phyloP scores from a whole-genome alignment of 2,888 invertebrate species.

The Phalangium opilio region DNA sequence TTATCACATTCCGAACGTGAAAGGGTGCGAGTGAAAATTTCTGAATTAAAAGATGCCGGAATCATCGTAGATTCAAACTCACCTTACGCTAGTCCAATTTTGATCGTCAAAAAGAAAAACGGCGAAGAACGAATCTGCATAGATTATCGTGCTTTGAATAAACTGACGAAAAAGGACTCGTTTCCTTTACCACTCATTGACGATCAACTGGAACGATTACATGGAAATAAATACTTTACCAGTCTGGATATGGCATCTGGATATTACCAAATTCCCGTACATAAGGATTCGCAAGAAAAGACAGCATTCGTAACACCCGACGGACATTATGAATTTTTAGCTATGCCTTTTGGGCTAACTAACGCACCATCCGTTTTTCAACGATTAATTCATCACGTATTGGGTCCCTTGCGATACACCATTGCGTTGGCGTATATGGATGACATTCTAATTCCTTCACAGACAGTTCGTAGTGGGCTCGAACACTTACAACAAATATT shows the following conservation, averaged over 20 bases:
- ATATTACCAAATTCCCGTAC: slow-evolving; percentile 2
- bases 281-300: neutral
- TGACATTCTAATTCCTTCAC: neutral
- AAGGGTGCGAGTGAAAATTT: too few species aligned
- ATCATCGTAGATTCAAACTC: neutral
- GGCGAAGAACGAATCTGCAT: neutral
- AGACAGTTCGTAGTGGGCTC: neutral
- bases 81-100: neutral
- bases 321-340: neutral
- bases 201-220: slow-evolving; percentile 1
- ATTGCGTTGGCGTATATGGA: neutral
- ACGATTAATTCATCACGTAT: neutral
- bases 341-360: slow-evolving; percentile 2
- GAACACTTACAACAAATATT: neutral
- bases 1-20: too few species aligned
- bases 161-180: neutral
- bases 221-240: slow-evolving; percentile 1
- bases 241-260: slow-evolving; percentile 5
- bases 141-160: slow-evolving; percentile 3
- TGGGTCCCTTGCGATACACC: neutral
- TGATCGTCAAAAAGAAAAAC: slow-evolving; percentile 7
- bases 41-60: neutral
- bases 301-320: slow-evolving; percentile 2
- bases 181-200: slow-evolving; percentile 4
- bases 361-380: neutral